Conservation (phyloP, 2,888 invertebrate species). For the Melanchra persicariae region DNA sequence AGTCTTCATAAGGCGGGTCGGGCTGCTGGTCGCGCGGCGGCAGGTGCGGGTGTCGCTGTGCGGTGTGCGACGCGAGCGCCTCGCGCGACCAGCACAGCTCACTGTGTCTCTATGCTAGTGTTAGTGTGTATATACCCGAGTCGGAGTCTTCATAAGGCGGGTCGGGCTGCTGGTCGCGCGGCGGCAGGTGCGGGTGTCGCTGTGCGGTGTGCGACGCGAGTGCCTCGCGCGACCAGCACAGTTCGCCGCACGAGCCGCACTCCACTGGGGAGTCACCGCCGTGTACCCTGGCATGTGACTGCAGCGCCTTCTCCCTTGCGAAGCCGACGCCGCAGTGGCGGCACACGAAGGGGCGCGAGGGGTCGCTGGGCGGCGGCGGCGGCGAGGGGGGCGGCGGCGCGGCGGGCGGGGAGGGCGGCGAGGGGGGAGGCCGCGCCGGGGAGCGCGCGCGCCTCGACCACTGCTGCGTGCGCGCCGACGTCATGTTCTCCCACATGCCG, state of each 20-base stretch:
- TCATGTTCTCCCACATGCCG: slow-evolving; percentile 88
- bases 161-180: too few species aligned
- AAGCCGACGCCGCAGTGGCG: slow-evolving; percentile 92
- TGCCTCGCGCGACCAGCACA: too few species aligned
- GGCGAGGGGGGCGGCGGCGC: slow-evolving; percentile 71
- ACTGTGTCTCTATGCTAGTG: too few species aligned
- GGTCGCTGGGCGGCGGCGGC: slow-evolving; percentile 89
- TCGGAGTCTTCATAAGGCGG: too few species aligned
- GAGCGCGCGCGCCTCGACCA: slow-evolving; percentile 82
- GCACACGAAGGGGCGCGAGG: slow-evolving; percentile 95
- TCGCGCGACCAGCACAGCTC: too few species aligned
- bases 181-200: too few species aligned
- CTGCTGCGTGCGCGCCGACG: slow-evolving; percentile 89
- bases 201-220: too few species aligned
- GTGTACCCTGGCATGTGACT: slow-evolving; percentile 94
- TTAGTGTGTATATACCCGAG: too few species aligned
- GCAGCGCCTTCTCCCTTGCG: slow-evolving; percentile 95
- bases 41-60: too few species aligned
- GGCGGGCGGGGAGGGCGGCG: slow-evolving; percentile 72
- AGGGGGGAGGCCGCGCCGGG: slow-evolving; percentile 75
- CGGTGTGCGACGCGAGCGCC: too few species aligned
- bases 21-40: too few species aligned
- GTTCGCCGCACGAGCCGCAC: slow-evolving; percentile 93
- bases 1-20: too few species aligned
- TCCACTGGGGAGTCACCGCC: slow-evolving; percentile 95